phyloP scores from a whole-genome alignment of 2,888 invertebrate genomes.

The Zaprionus obscuricornis region DNA sequence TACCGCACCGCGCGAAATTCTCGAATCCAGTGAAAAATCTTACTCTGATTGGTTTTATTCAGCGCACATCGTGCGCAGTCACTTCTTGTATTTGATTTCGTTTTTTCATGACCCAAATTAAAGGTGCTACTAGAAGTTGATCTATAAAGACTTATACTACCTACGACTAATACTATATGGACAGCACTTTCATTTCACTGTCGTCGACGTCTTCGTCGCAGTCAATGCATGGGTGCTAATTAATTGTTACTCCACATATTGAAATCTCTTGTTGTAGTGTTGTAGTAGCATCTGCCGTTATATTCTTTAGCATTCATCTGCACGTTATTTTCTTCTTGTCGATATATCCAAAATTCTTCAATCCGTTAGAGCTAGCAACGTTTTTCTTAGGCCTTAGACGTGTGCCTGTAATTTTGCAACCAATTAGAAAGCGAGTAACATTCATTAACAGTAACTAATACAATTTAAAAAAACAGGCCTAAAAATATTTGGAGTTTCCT shows the following conservation, averaged over 20 bases:
- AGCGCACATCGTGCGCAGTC: constrained; percentile 12
- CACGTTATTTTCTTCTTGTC: no score
- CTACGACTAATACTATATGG: constrained; percentile 4
- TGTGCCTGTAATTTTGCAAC: constrained; percentile 59
- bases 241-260: constrained; percentile 73
- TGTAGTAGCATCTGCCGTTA: constrained; percentile 73
- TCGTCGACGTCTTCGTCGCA: constrained; percentile 25
- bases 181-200: constrained; percentile 72
- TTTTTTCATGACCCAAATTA: constrained; percentile 70
- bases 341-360: constrained; percentile 12
- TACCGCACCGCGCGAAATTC: constrained; percentile 48
- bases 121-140: constrained; percentile 76
- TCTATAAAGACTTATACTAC: constrained; percentile 53
- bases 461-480: no score
- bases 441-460: constrained; percentile 20
- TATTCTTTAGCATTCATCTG: constrained; percentile 41
- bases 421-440: constrained; percentile 42
- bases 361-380: background rate
- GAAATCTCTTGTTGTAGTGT: constrained; percentile 8
- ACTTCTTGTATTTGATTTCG: constrained; percentile 65
- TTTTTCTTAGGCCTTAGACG: constrained; percentile 26
- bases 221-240: constrained; percentile 68
- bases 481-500: no score
- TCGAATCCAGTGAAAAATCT: constrained; percentile 43
- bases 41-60: constrained; percentile 61